Evolutionary conservation across 1,140 invertebrate genomes (phyloP), one percentile per base, ranked within the genome.

Genomic region (Trichonephila inaurata): DNA sequence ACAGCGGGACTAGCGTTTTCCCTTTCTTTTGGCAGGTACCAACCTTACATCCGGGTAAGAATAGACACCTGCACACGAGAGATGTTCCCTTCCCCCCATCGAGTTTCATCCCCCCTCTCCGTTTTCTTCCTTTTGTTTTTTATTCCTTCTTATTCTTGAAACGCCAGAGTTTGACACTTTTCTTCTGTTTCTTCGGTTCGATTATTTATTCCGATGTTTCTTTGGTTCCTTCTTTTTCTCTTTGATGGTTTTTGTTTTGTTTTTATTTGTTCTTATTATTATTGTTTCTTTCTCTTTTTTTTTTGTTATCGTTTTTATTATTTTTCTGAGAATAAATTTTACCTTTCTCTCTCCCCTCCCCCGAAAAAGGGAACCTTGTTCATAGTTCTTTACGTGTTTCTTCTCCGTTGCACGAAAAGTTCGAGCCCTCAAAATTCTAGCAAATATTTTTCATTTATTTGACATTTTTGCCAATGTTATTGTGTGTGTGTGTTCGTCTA

Each of bases 11-110:
- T 85, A 92, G 86, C 91, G 51, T 85, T 92, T 91, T 92, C 64
- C 90, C 91, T 92, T 92, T 92, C 91, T 92, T 92, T 92, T 92
- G 91, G 91, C 91, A 92, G 91, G 91, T 92, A 92, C 61, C 62
- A 86, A 86, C 58, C 64, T 92, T 72, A 92, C 91, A 92, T 92
- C 91, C 91, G 91, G 91, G 91, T 92, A 92, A 92, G 89, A 86
- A 85, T 72, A 60, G 91, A 82, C 91, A 92, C 91, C 91, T 92
- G 91, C 91, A 92, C 91, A 92, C 91, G 60, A 66, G 91, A 92
- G 83, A 92, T 86, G n/a, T 51, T 81, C 16, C 24, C 72, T 61
- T 18, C 72, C 28, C 58, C 61, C 64, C 81, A 40, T 77, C 72
- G 16, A n/a, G 18, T 40, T 28, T 77, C 33, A 77, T 28, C 90